These are phyloP conservation scores for Molossus alvarezi DNA, from an alignment of 2,797 vertebrate genomes.

Conservation along the genomic window DNA sequence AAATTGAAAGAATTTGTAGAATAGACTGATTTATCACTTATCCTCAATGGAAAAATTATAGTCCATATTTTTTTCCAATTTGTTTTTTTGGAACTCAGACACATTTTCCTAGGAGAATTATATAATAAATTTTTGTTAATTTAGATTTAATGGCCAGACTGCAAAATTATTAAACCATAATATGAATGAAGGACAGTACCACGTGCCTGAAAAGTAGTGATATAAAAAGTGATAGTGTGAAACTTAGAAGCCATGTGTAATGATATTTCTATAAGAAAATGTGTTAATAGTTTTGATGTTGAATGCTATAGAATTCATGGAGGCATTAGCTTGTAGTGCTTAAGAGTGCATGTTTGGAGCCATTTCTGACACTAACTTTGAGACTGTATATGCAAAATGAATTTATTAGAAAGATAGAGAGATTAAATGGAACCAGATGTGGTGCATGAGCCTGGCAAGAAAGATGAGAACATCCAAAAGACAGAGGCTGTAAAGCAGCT, in stretches of 20 bases:
- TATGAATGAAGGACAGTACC: constrained; percentile 7
- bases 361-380: neutral
- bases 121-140: constrained; percentile 58
- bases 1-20: constrained; percentile 25
- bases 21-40: constrained; percentile 43
- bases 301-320: neutral
- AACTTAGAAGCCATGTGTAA: neutral
- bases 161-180: constrained; percentile 5
- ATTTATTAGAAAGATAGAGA: neutral
- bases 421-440: neutral
- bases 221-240: constrained; percentile 26
- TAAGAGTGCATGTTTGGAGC: neutral
- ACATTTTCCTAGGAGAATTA: constrained; percentile 61
- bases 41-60: constrained; percentile 31
- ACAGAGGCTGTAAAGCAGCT: neutral
- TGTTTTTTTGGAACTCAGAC: constrained; percentile 42
- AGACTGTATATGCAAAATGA: neutral
- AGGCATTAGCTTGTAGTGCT: neutral
- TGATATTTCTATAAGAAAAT: constrained; percentile 25
- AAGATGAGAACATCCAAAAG: neutral
- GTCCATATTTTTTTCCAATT: constrained; percentile 53
- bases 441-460: neutral
- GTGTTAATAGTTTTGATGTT: neutral
- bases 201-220: neutral
- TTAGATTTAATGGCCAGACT: neutral